These are phyloP conservation scores for Parazoanthus swiftii DNA, from an alignment of 92 coral and sea anemone species.

Conservation along the genomic window DNA sequence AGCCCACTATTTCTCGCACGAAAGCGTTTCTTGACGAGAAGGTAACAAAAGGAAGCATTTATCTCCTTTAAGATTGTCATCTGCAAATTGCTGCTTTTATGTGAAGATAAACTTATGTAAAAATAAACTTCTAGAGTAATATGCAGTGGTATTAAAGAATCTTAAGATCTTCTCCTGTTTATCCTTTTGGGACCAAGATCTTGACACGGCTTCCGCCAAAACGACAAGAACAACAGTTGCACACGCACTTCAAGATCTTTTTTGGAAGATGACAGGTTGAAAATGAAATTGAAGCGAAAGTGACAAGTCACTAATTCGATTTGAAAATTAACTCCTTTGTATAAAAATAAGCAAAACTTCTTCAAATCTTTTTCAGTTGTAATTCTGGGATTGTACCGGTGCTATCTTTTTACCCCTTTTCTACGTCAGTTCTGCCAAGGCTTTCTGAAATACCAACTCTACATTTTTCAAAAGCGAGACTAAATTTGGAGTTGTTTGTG, in stretches of 20 bases:
- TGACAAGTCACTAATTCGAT: not conserved
- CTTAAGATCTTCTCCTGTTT: not conserved
- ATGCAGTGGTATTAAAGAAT: not conserved
- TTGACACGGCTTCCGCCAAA: conserved; percentile 38
- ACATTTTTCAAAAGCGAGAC: not conserved
- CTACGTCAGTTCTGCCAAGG: conserved; percentile 3
- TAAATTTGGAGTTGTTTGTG: not conserved
- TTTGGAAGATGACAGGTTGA: not conserved
- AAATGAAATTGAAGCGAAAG: not conserved
- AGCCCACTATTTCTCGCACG: conserved; percentile 19
- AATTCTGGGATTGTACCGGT: not conserved
- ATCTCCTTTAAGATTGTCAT: not conserved
- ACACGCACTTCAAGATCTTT: conserved; percentile 13
- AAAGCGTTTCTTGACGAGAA: conserved; percentile 1
- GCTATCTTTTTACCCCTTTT: not conserved
- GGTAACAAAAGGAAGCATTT: not conserved
- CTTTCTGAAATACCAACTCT: not conserved
- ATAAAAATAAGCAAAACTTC: not conserved
- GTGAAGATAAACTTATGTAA: conserved; percentile 7
- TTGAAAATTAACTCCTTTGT: not conserved
- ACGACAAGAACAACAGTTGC: conserved; percentile 30
- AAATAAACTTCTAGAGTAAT: not conserved
- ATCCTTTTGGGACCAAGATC: not conserved
- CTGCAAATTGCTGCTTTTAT: not conserved
- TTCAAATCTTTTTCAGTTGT: not conserved